Evolutionary conservation across 37 sponge, comb jelly and placozoan species (phyloP).

Genomic region (Agelas oroides): DNA sequence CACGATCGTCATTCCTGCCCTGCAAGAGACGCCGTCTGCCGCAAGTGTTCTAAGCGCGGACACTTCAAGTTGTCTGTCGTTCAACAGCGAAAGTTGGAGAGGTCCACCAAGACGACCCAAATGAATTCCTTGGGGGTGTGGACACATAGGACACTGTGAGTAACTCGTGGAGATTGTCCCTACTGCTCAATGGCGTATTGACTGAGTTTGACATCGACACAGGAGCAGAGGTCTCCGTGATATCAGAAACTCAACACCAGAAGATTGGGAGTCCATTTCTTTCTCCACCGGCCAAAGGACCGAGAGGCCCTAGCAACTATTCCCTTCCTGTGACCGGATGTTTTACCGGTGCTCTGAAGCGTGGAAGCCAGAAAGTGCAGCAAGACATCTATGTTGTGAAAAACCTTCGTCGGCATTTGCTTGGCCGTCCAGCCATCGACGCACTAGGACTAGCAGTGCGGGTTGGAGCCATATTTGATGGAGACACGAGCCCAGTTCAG

Average conservation of each 20-base stretch:
- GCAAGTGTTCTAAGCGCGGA: no score
- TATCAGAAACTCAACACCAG: not conserved
- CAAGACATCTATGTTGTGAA: constrained; percentile 2
- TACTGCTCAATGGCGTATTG: constrained; percentile 8
- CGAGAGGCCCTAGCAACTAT: not conserved
- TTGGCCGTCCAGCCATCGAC: constrained; percentile 25
- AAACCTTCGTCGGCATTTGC: not conserved
- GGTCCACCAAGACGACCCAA: no score
- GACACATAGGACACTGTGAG: not conserved
- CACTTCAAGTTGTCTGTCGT: no score
- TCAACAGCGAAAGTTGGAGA: no score
- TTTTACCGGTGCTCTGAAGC: not conserved
- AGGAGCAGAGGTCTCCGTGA: no score
- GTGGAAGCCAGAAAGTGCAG: not conserved
- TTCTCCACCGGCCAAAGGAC: not conserved
- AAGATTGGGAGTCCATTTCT: not conserved
- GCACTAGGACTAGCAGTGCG: constrained; percentile 3
- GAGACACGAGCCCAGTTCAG: no score
- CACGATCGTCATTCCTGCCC: no score
- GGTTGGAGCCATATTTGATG: no score
- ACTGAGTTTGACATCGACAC: constrained; percentile 19
- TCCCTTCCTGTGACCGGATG: not conserved
- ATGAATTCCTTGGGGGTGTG: no score
- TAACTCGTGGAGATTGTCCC: constrained; percentile 6
- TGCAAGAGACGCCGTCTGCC: no score